Percentiles rank a stretch among this genome's conserved stretches.
Evolutionary conservation across 2,797 vertebrate species (phyloP).

Genomic region (Myotis planiceps): DNA sequence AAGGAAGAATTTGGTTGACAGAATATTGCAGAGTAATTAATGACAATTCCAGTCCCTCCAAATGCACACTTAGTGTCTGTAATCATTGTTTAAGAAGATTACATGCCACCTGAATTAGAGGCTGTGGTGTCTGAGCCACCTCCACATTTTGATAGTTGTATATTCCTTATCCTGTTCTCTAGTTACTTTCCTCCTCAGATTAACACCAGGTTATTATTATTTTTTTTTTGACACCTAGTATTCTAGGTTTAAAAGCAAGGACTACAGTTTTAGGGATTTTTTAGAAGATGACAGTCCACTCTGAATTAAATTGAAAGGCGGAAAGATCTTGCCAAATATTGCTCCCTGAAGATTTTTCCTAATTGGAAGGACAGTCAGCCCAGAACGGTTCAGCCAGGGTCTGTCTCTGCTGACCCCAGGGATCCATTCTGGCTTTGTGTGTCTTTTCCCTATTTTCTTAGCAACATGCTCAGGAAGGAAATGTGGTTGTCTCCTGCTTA

Average conservation of each 20-base stretch:
- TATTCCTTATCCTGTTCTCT: not conserved
- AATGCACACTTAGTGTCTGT: not conserved
- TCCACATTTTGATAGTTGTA: not conserved
- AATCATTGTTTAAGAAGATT: slow-evolving; percentile 70
- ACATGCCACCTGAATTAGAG: slow-evolving; percentile 60
- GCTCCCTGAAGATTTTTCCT: not conserved
- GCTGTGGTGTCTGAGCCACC: not conserved
- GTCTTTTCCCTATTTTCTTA: slow-evolving; percentile 43
- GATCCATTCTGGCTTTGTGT: not conserved
- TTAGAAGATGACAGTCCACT: not conserved
- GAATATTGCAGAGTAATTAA: slow-evolving; percentile 22
- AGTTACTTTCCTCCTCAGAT: slow-evolving; percentile 11
- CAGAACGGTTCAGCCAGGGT: not conserved
- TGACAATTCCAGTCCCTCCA: slow-evolving; percentile 33
- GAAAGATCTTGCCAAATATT: not conserved
- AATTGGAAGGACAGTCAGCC: not conserved
- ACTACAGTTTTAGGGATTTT: not conserved
- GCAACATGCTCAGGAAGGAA: not conserved
- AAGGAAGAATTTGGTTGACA: slow-evolving; percentile 43
- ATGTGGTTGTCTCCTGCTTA: not conserved
- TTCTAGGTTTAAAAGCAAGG: slow-evolving; percentile 37
- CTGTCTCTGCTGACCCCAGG: not conserved
- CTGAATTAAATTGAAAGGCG: not conserved
- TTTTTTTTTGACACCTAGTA: slow-evolving; percentile 1
- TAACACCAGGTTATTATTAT: not conserved